Conservation (phyloP, 2,797 vertebrate species). For the Phataginus tricuspis region DNA sequence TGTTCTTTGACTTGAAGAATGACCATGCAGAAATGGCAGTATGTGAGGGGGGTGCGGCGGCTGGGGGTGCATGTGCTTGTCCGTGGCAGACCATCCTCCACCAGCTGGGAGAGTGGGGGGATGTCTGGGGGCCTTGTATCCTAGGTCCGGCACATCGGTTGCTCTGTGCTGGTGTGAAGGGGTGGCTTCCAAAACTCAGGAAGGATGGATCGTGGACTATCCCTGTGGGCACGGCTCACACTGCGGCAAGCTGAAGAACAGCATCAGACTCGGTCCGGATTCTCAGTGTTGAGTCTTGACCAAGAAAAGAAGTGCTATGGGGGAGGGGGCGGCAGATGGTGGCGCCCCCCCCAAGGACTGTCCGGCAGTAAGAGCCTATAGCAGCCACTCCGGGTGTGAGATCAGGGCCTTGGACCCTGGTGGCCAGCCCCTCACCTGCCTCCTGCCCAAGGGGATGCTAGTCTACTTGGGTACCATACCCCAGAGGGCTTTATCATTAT, state of each 20-base stretch:
- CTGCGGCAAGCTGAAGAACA: no score
- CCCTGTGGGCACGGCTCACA: background rate
- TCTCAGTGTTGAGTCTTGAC: background rate
- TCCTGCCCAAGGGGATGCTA: background rate
- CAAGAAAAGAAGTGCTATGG: background rate
- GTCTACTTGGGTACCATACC: background rate
- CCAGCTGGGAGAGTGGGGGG: background rate
- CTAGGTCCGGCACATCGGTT: background rate
- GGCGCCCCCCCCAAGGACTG: background rate
- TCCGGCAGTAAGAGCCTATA: background rate
- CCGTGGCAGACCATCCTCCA: background rate
- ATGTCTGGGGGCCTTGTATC: background rate
- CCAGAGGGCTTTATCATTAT: background rate
- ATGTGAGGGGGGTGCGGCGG: background rate
- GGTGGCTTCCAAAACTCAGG: background rate
- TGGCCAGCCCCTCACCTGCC: background rate
- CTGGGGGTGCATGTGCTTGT: accelerated
- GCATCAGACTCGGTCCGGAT: background rate
- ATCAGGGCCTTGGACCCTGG: background rate
- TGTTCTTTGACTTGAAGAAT: background rate
- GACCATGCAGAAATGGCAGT: background rate
- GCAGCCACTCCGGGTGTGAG: background rate
- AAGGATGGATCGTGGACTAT: no score
- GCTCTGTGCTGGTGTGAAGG: background rate
- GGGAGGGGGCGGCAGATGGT: background rate